phyloP scores from a whole-genome alignment of 1,140 invertebrate species.

The Ooceraea biroi region DNA sequence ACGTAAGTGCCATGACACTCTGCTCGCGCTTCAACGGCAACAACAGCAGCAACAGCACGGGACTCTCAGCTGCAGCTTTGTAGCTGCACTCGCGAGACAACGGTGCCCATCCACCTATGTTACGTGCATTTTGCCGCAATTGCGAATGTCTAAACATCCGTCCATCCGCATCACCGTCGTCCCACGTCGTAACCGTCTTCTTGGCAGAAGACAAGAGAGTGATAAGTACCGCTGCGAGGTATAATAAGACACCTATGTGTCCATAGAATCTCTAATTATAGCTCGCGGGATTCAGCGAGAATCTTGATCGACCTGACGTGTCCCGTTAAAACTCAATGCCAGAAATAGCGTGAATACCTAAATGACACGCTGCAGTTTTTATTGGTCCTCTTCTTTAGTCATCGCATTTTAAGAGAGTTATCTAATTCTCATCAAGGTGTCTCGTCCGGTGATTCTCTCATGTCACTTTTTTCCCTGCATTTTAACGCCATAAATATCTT shows the following conservation, averaged over 20 bases:
- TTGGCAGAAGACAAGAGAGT: not conserved
- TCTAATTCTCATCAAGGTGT: too few species aligned
- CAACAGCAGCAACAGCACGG: not conserved
- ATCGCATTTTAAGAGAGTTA: too few species aligned
- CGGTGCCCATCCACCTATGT: not conserved
- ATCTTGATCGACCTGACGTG: too few species aligned
- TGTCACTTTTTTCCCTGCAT: too few species aligned
- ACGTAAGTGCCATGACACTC: not conserved
- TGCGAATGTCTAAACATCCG: constrained; percentile 4
- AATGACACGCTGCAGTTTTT: too few species aligned
- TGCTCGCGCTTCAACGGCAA: constrained; percentile 17
- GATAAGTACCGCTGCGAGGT: not conserved
- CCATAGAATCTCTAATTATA: too few species aligned
- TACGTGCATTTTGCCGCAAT: constrained; percentile 25
- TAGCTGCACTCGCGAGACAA: not conserved
- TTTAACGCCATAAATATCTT: not conserved
- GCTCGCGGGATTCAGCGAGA: too few species aligned
- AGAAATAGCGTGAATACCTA: too few species aligned
- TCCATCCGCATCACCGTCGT: constrained; percentile 38
- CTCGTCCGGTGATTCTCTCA: too few species aligned
- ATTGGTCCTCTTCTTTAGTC: too few species aligned
- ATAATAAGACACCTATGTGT: constrained; percentile 5
- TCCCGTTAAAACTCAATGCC: too few species aligned
- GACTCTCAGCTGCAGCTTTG: constrained; percentile 3
- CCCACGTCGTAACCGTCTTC: not conserved